Evolutionary conservation across 2,113 vertebrate genomes (phyloP).

Genomic region (Camelus dromedarius): DNA sequence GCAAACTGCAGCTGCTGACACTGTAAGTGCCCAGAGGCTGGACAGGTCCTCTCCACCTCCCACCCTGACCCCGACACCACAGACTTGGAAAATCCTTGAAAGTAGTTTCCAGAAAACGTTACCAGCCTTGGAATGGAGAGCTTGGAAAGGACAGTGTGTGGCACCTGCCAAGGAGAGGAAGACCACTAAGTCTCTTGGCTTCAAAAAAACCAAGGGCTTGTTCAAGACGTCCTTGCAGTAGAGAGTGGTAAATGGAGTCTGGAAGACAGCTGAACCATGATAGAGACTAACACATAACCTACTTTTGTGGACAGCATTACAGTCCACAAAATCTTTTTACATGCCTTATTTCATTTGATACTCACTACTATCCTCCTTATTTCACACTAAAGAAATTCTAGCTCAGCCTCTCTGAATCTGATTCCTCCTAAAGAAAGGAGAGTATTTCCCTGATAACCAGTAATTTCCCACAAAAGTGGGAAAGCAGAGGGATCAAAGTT

Average conservation of each 20-base stretch:
- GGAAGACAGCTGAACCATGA: not conserved
- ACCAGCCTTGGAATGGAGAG: not conserved
- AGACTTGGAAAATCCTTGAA: not conserved
- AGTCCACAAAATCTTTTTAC: not conserved
- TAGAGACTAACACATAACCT: not conserved
- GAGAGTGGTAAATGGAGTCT: not conserved
- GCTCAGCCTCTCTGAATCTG: not conserved
- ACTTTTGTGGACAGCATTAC: not conserved
- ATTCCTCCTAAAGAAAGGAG: not conserved
- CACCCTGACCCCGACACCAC: not conserved
- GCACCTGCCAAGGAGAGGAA: not conserved
- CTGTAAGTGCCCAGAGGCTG: not conserved
- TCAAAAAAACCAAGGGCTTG: not conserved
- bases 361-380: not conserved
- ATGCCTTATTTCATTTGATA: not conserved
- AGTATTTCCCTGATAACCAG: not conserved
- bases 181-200: not conserved
- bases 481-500: not conserved
- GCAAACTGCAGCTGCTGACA: not conserved
- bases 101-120: not conserved
- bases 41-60: not conserved
- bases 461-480: not conserved
- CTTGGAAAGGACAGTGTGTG: not conserved
- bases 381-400: not conserved
- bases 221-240: not conserved